Evolutionary conservation across 2,797 vertebrate genomes (phyloP), one percentile per base, ranked within the genome.

Genomic region (Enteromius anoplus): DNA sequence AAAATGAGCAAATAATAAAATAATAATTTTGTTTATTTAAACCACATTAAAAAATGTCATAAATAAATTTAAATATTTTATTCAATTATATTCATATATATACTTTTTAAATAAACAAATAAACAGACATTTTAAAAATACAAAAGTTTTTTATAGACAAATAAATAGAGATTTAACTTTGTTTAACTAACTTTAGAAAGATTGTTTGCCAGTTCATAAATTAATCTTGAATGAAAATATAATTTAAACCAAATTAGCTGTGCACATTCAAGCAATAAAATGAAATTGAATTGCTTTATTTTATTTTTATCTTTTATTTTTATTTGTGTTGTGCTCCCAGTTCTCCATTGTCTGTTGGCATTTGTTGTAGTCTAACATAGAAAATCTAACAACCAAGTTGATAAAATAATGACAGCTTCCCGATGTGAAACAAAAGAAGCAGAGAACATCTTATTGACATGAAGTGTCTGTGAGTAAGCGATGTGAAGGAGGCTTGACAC

Each of bases 401-500:
- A 26, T 45, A 1, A 47, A 64, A 58, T 60, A 45, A 42, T 26
- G 34, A 70, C 15, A 69, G 32, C n/a, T 78, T 78, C 6, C 45
- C 21, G 60, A 29, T 51, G 12, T 7, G 32, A 34, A 32, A 21
- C 26, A 78, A 29, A 64, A 49, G 23, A 37, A 32, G 29, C 62
- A 66, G 17, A 79, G 17, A 66, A 5, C 9, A 29, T 80, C 49
- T 11, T 42, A 60, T 17, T 49, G 55, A 81, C 60, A 29, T 42
- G 60, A 53, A 2, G 40, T 23, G 53, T 64, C 40, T 70, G 21
- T 23, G 55, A 49, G 42, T 64, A 34, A 37, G 3, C 3, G 32
- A 14, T 65, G 32, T 60, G 53, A 81, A 72, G 17, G 6, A 32
- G 26, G n/a, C 68, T 42, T 53, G 80, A 82, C 80, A 75, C 62